Evolutionary conservation across 2,888 invertebrate species (phyloP).

Genomic region (Drosophila putrida): DNA sequence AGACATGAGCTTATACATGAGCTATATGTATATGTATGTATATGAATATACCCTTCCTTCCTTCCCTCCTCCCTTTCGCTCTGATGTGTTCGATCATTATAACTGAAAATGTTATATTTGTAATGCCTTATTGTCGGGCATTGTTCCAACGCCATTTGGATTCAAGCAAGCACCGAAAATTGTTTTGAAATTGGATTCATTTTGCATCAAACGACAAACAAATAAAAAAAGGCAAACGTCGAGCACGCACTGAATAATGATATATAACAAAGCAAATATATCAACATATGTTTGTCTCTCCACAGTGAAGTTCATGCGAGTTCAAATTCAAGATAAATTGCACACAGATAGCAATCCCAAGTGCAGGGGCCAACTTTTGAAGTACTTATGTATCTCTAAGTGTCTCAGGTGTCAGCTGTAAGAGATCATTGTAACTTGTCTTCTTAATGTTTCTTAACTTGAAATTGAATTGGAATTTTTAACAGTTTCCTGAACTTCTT

Average conservation of each 20-base stretch:
- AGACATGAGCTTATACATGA: slow-evolving; percentile 53
- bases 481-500: slow-evolving; percentile 13
- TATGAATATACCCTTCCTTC: neutral
- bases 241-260: slow-evolving; percentile 73
- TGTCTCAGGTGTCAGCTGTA: slow-evolving; percentile 43
- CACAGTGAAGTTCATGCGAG: slow-evolving; percentile 34
- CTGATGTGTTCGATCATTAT: slow-evolving; percentile 23
- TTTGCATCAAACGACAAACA: slow-evolving; percentile 44
- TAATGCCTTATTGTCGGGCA: slow-evolving; percentile 33
- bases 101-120: slow-evolving; percentile 47
- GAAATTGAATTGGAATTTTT: slow-evolving; percentile 10
- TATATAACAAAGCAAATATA: slow-evolving; percentile 39
- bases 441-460: slow-evolving; percentile 13
- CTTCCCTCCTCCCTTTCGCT: slow-evolving; percentile 10
- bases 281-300: slow-evolving; percentile 19
- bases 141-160: slow-evolving; percentile 56
- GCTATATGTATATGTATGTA: neutral
- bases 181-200: slow-evolving; percentile 58
- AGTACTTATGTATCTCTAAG: slow-evolving; percentile 15
- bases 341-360: slow-evolving; percentile 37
- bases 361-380: slow-evolving; percentile 20
- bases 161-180: slow-evolving; percentile 59
- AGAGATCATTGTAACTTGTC: slow-evolving; percentile 26
- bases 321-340: slow-evolving; percentile 45
- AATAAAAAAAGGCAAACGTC: slow-evolving; percentile 28